Evolutionary conservation across 2,113 vertebrate genomes (phyloP), one percentile per base, ranked within the genome.

Genomic region (Labeo catla): DNA sequence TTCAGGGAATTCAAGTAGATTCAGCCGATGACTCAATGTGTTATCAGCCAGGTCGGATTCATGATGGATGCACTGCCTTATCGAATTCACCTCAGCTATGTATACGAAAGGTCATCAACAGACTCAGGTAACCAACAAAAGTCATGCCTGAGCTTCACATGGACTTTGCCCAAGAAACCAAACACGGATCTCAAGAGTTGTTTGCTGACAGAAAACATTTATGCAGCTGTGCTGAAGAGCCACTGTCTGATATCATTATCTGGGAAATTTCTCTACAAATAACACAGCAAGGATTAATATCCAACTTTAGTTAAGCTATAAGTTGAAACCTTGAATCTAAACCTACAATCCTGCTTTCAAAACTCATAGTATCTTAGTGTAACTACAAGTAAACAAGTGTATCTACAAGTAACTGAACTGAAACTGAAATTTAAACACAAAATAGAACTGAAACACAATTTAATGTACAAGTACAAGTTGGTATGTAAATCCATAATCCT

Each of bases 161-260:
- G 78, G 78, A 73, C 74, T 74, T 81, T 76, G 13, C 78, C 68
- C 59, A 49, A 19, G 6, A 86, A 86, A 57, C 74, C 21, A 85
- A 65, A 74, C 65, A 43, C n/a, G 52, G 79, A 77, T 77, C 77
- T 70, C 78, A 47, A 13, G 13, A 11, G 19, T 28, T 82, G 81
- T 87, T 87, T 87, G 73, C 86, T 81, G 50, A 87, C 54, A 76
- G 13, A 85, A 87, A 86, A 81, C 57, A 63, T 79, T 13, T 13
- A 57, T 70, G 15, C 66, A 70, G 47, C 68, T 86, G 13, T 9
- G 70, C 74, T 12, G 43, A 65, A 12, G 57, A 83, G 73, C 54
- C 78, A 68, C 8, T 45, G 28, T 28, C 28, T 28, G 47, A 28
- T 16, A 86, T 68, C n/a, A 10, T 57, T 57, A 63, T 2, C n/a